A percentile compares a stretch with the other conserved stretches of the same genome.
Evolutionary conservation across 2,888 invertebrate genomes (phyloP).

Genomic region (Drepanosiphum platanoidis): DNA sequence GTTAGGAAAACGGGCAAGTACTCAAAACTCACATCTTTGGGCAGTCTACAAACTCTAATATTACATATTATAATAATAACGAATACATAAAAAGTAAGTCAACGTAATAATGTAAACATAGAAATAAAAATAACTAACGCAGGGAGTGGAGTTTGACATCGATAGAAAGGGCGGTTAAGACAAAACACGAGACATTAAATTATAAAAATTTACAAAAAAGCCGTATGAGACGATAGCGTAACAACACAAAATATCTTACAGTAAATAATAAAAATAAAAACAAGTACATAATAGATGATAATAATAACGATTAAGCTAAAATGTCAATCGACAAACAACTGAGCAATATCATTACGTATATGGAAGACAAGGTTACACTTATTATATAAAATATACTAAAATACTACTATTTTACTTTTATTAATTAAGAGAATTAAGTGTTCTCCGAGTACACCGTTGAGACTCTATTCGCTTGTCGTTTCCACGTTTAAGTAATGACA

Average conservation of each 20-base stretch:
- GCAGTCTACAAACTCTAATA: conserved; percentile 24
- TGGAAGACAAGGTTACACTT: background rate
- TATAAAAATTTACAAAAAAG: background rate
- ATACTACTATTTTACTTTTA: background rate
- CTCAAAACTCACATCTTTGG: background rate
- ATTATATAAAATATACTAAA: background rate
- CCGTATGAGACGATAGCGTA: background rate
- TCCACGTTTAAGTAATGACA: no score
- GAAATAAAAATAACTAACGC: background rate
- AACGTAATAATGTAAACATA: background rate
- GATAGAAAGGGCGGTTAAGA: background rate
- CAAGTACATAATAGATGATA: no score
- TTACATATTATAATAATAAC: background rate
- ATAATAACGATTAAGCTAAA: background rate
- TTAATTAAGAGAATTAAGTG: no score
- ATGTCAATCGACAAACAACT: background rate
- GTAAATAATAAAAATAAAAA: background rate
- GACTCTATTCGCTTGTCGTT: no score
- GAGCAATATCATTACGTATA: background rate
- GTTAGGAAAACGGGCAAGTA: background rate
- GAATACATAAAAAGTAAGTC: background rate
- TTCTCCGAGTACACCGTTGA: no score
- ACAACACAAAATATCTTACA: background rate
- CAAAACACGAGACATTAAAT: background rate
- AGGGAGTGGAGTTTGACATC: background rate